Conservation (phyloP, 2,888 invertebrate genomes). For the Dyspetes luteomarginatus region DNA sequence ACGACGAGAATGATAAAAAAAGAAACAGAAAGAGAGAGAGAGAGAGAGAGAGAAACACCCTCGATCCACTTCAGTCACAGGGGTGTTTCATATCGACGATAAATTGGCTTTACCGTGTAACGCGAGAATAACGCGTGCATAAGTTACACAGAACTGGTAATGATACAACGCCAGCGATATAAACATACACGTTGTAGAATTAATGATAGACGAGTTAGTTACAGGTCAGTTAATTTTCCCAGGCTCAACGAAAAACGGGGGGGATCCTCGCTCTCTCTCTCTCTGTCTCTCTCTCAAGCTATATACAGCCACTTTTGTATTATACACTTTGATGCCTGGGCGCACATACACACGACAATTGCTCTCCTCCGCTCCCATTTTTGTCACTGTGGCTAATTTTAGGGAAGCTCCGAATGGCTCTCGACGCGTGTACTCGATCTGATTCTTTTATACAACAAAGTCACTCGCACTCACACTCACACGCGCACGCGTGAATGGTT, state of each 20-base stretch:
- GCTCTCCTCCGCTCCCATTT: constrained; percentile 68
- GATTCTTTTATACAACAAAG: constrained; percentile 13
- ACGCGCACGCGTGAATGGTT: constrained; percentile 36
- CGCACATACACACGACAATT: constrained; percentile 36
- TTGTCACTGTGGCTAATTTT: constrained; percentile 83
- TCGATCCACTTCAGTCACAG: constrained; percentile 37
- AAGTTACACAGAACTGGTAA: constrained; percentile 33
- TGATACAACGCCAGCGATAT: constrained; percentile 73
- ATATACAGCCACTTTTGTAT: constrained; percentile 27
- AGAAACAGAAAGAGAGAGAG: constrained; percentile 5
- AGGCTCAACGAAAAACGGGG: constrained; percentile 72
- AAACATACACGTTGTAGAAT: constrained; percentile 80
- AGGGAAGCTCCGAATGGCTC: constrained; percentile 74
- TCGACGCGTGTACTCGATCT: constrained; percentile 67
- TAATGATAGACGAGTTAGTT: constrained; percentile 83
- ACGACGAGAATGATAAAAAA: neutral
- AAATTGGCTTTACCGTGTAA: constrained; percentile 74
- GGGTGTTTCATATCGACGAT: constrained; percentile 45
- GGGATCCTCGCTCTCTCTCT: too few species aligned
- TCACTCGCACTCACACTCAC: constrained; percentile 15
- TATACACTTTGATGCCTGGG: constrained; percentile 26
- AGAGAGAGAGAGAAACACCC: constrained; percentile 2
- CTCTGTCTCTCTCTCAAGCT: constrained; percentile 56
- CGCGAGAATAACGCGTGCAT: constrained; percentile 40
- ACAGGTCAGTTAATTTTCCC: constrained; percentile 84